Base-by-base conservation (phyloP, 2,888 invertebrate species). In the Phragmatobia fuliginosa region DNA sequence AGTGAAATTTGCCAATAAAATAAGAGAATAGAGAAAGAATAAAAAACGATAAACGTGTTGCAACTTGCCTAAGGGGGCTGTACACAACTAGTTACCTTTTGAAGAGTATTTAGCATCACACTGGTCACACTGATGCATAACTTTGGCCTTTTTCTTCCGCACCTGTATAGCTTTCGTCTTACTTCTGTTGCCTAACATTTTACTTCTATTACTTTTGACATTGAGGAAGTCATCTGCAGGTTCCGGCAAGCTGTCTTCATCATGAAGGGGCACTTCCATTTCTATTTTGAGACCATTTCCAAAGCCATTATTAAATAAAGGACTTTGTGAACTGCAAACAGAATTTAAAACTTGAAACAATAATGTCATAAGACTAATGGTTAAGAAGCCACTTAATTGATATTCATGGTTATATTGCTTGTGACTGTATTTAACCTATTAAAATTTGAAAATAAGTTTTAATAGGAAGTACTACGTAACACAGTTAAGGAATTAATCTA, bases 31-130 rank as follows among this genome's bases (percentile, higher is more conserved):
- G n/a, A n/a, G n/a, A n/a, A n/a, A n/a, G n/a, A n/a, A n/a, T n/a
- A n/a, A n/a, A n/a, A n/a, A n/a, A n/a, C n/a, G n/a, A n/a, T n/a
- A n/a, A n/a, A n/a, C n/a, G n/a, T n/a, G n/a, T n/a, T n/a, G n/a
- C n/a, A n/a, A n/a, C n/a, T n/a, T n/a, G n/a, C n/a, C n/a, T n/a
- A n/a, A n/a, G n/a, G n/a, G n/a, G n/a, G n/a, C 7, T 45, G 21
- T 21, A 45, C 1, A 41, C 4, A 21, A 58, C 31, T 11, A n/a
- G 10, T 87, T 70, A 94, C 94, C 86, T 64, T 90, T 64, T 25
- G 92, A 91, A 0, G 91, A 88, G 77, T 93, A 94, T 80, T 92
- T 91, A 59, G 93, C 91, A 67, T 88, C 88, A 63, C 94, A 94
- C 79, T 92, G 91, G 68, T 94, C 94, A 78, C 94, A 94, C 59